These are phyloP conservation scores for Pristis pectinata DNA, from an alignment of 2,797 vertebrate genomes.

Conservation along the genomic window DNA sequence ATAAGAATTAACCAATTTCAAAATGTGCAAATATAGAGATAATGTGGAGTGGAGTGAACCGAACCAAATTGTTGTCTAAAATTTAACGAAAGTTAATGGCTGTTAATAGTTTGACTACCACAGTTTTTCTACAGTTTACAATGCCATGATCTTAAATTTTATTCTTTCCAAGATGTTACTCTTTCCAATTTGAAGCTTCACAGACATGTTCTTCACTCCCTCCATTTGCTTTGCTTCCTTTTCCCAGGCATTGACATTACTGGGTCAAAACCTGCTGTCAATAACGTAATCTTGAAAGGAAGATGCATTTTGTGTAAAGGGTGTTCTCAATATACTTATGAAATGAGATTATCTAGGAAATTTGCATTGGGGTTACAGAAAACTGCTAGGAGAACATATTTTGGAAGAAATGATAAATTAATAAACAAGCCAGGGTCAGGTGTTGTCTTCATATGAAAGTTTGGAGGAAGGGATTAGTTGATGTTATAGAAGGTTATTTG, in stretches of 20 bases:
- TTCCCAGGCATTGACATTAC: too few species aligned
- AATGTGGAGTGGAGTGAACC: neutral
- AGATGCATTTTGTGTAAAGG: neutral
- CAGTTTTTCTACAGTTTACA: neutral
- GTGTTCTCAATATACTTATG: neutral
- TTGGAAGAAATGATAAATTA: neutral
- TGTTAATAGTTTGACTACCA: neutral
- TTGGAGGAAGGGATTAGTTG: neutral
- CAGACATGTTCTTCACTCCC: neutral
- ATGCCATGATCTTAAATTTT: neutral
- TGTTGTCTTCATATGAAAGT: neutral
- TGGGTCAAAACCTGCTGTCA: too few species aligned
- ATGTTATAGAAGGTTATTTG: neutral
- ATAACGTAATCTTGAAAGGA: too few species aligned
- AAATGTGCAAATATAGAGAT: neutral
- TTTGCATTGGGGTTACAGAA: neutral
- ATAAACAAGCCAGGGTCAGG: neutral
- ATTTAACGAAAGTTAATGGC: neutral
- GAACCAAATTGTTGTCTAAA: neutral
- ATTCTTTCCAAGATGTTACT: neutral
- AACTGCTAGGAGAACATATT: neutral
- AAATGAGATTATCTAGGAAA: neutral
- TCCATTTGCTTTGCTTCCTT: neutral
- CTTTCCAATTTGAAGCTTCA: neutral
- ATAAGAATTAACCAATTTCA: neutral